These are phyloP conservation scores for Pyrgus malvae DNA, from an alignment of 2,888 invertebrate genomes.

Conservation along the genomic window DNA sequence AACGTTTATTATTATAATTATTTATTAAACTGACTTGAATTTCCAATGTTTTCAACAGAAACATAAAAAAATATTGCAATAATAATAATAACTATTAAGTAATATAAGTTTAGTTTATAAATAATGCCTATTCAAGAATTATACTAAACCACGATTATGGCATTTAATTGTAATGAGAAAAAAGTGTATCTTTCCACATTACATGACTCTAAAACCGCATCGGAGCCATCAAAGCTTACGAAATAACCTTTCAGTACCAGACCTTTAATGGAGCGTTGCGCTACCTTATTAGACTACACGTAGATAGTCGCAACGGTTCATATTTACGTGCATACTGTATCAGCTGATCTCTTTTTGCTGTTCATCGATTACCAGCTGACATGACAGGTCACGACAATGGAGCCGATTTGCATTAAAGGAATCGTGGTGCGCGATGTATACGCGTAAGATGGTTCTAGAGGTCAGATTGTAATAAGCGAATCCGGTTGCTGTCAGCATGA, in stretches of 20 bases:
- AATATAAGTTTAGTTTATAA: no score
- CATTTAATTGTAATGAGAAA: no score
- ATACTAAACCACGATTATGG: no score
- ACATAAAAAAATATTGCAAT: no score
- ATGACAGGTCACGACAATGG: constrained; percentile 53
- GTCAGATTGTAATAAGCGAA: constrained; percentile 53
- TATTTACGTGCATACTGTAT: constrained; percentile 17
- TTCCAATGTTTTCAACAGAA: no score
- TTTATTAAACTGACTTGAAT: no score
- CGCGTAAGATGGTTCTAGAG: constrained; percentile 53
- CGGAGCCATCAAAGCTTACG: no score
- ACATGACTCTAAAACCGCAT: not conserved
- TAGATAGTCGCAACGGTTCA: not conserved
- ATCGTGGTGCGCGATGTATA: constrained; percentile 52
- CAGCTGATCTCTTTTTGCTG: constrained; percentile 32
- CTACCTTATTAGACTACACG: not conserved
- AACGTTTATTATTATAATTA: no score
- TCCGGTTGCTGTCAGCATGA: constrained; percentile 48
- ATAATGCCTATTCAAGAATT: no score
- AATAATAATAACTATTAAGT: no score
- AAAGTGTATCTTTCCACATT: no score
- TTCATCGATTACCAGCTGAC: constrained; percentile 37
- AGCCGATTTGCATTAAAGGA: constrained; percentile 52
- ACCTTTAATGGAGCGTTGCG: not conserved
- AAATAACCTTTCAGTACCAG: not conserved